phyloP scores from a whole-genome alignment of 2,888 invertebrate genomes.

The Tetrapedia diversipes region DNA sequence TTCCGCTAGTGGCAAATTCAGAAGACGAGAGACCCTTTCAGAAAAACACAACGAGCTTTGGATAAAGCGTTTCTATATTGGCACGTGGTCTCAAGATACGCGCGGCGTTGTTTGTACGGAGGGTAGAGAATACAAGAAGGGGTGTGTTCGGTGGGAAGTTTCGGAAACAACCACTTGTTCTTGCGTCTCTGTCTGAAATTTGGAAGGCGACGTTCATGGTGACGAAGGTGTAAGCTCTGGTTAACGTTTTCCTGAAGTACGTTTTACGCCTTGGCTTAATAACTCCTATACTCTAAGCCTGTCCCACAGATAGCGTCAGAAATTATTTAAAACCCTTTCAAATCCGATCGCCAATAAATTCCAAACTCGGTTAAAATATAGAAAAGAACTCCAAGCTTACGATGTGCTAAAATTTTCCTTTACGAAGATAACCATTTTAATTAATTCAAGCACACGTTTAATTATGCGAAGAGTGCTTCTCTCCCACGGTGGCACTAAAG shows the following conservation, averaged over 20 bases:
- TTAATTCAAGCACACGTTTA: constrained; percentile 32
- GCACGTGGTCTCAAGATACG: too few relatives aligned
- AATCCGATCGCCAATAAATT: too few relatives aligned
- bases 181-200: background rate
- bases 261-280: background rate
- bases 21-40: too few relatives aligned
- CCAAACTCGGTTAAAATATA: too few relatives aligned
- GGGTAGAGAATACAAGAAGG: background rate
- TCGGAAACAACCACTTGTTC: background rate
- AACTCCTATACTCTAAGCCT: background rate
- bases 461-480: constrained; percentile 20
- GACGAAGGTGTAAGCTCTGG: too few relatives aligned
- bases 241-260: background rate
- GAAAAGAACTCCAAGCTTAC: too few relatives aligned
- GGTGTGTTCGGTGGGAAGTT: background rate
- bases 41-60: background rate
- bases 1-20: too few relatives aligned
- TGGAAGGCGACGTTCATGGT: too few relatives aligned
- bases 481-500: constrained; percentile 21
- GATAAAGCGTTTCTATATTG: too few relatives aligned
- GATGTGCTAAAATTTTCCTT: background rate
- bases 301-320: too few relatives aligned
- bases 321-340: too few relatives aligned
- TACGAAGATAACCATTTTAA: constrained; percentile 40
- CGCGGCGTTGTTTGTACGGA: background rate